Evolutionary conservation across 1,140 invertebrate genomes (phyloP).

Genomic region (Drosophila pruinosa): DNA sequence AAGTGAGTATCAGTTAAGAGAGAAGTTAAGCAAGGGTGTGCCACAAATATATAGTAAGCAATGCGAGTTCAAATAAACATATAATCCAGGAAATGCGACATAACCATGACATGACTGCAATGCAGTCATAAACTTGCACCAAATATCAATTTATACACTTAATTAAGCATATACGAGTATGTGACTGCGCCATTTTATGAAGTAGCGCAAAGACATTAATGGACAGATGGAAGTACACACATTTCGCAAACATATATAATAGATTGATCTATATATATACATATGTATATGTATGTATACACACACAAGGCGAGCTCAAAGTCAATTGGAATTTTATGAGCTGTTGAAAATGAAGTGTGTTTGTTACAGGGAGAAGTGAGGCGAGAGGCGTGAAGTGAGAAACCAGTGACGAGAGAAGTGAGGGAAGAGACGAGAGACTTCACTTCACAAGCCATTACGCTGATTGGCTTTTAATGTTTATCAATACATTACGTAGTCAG

Average conservation of each 20-base stretch:
- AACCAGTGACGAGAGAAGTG: neutral
- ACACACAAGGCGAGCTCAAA: slow-evolving; percentile 46
- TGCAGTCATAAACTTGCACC: slow-evolving; percentile 75
- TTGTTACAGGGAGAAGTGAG: slow-evolving; percentile 25
- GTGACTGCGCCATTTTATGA: slow-evolving; percentile 73
- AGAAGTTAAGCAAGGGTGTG: neutral
- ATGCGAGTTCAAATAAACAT: slow-evolving; percentile 4
- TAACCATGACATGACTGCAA: slow-evolving; percentile 64
- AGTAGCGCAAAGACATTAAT: neutral
- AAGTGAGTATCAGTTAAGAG: neutral
- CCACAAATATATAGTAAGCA: neutral
- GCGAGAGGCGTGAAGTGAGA: neutral
- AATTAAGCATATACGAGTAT: slow-evolving; percentile 78
- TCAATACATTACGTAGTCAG: slow-evolving; percentile 69
- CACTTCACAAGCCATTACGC: slow-evolving; percentile 76
- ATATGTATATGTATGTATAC: no score
- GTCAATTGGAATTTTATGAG: slow-evolving; percentile 79
- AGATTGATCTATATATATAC: slow-evolving; percentile 7
- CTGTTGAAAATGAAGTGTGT: slow-evolving; percentile 75
- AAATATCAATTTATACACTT: slow-evolving; percentile 80
- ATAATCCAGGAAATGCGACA: slow-evolving; percentile 53
- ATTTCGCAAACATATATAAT: neutral
- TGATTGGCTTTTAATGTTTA: slow-evolving; percentile 81
- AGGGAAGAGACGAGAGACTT: slow-evolving; percentile 21
- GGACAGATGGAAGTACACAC: neutral